Evolutionary conservation across 2,888 invertebrate genomes (phyloP).

Genomic region (Schrankia costaestrigalis): DNA sequence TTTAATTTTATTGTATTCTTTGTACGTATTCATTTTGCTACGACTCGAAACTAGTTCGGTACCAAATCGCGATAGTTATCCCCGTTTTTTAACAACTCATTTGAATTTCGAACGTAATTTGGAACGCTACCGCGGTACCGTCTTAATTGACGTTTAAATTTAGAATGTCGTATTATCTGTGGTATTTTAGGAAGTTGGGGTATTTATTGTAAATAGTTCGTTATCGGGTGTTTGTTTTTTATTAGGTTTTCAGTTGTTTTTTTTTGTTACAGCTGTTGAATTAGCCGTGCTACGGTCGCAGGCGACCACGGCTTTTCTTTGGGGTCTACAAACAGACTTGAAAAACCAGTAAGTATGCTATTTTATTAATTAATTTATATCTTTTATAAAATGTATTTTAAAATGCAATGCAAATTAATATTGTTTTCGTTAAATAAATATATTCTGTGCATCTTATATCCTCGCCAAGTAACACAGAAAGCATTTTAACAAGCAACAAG

Average conservation of each 20-base stretch:
- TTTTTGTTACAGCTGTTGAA: background rate
- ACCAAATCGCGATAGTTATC: conserved; percentile 11
- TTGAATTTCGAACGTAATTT: conserved; percentile 8
- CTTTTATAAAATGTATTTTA: no score
- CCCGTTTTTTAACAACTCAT: conserved; percentile 12
- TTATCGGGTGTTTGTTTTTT: conserved; percentile 2
- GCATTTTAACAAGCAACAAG: no score
- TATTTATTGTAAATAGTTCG: background rate
- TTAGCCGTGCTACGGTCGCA: background rate
- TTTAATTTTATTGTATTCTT: conserved; percentile 5
- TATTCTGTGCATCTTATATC: no score
- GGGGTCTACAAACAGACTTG: no score
- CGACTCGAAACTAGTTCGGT: conserved; percentile 8
- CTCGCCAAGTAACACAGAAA: no score
- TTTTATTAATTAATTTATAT: no score
- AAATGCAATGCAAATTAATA: no score
- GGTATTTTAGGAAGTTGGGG: conserved; percentile 2
- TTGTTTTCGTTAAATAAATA: no score
- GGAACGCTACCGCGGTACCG: conserved; percentile 5
- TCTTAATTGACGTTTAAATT: conserved; percentile 1
- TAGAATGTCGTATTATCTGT: background rate
- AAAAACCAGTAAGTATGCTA: no score
- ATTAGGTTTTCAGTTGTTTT: conserved; percentile 7
- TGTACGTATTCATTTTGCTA: conserved; percentile 9
- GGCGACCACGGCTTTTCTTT: no score